Evolutionary conservation across 1,140 invertebrate species (phyloP).

Genomic region (Agrypnia vestita): DNA sequence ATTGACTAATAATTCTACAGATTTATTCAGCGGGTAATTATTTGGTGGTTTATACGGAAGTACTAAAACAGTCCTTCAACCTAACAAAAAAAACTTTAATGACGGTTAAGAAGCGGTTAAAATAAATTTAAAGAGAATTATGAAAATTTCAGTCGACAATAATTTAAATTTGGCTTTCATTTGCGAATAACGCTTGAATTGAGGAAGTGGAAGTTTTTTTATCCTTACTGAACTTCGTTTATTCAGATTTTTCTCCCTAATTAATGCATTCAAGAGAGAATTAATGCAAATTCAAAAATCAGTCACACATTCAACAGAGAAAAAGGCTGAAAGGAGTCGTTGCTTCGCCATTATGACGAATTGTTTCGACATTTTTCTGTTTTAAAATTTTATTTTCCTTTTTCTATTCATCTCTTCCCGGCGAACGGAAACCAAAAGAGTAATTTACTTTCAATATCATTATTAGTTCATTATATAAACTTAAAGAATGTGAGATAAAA

Average conservation of each 20-base stretch:
- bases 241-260: constrained; percentile 50
- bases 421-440: constrained; percentile 33
- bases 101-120: too few relatives aligned
- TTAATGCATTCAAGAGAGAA: constrained; percentile 50
- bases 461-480: background rate
- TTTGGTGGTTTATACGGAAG: too few relatives aligned
- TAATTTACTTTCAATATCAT: constrained; percentile 44
- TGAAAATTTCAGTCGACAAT: too few relatives aligned
- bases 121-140: too few relatives aligned
- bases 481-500: too few relatives aligned
- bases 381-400: constrained; percentile 50
- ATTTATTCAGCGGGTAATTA: too few relatives aligned
- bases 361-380: constrained; percentile 46
- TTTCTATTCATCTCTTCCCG: constrained; percentile 45
- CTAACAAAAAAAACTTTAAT: too few relatives aligned
- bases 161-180: background rate
- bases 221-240: constrained; percentile 19
- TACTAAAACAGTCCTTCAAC: too few relatives aligned
- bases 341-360: constrained; percentile 46
- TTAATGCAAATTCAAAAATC: constrained; percentile 53
- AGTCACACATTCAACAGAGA: constrained; percentile 50
- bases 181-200: constrained; percentile 1
- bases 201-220: constrained; percentile 38
- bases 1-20: too few relatives aligned
- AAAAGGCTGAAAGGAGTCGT: constrained; percentile 42